Conservation (phyloP, 2,797 vertebrate species). For the Gymnothorax javanicus region DNA sequence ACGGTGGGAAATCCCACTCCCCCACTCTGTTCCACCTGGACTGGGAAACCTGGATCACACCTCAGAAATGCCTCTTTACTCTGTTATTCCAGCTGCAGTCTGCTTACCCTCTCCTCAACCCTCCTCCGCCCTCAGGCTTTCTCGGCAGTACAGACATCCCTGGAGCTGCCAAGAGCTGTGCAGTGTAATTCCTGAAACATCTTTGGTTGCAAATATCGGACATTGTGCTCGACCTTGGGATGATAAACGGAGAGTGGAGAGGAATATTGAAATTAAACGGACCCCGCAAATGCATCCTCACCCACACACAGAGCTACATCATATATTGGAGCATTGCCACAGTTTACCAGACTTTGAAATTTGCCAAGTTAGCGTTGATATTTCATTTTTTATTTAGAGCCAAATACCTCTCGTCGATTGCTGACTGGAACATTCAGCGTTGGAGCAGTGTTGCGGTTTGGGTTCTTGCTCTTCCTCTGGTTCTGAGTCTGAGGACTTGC, state of each 20-base stretch:
- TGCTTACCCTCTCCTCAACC: background rate
- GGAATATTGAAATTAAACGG: background rate
- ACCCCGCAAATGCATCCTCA: background rate
- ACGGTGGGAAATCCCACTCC: background rate
- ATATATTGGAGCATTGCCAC: background rate
- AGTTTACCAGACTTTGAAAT: background rate
- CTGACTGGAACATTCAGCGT: background rate
- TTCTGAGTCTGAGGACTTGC: background rate
- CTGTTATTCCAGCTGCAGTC: conserved; percentile 15
- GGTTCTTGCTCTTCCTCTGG: background rate
- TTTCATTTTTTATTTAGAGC: background rate
- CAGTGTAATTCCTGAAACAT: conserved; percentile 26
- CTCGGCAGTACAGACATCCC: background rate
- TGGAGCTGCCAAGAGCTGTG: conserved; percentile 16
- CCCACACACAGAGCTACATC: conserved; percentile 3
- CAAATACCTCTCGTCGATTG: background rate
- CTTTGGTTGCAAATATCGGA: conserved; percentile 18
- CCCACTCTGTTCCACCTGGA: background rate
- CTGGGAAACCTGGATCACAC: background rate
- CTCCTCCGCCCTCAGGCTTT: background rate
- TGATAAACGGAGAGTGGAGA: background rate
- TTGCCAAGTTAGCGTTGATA: background rate
- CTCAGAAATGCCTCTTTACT: background rate
- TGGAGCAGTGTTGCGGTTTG: background rate
- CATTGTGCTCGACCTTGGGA: background rate